Evolutionary conservation across 2,888 invertebrate genomes (phyloP), one percentile per base, ranked within the genome.

Genomic region (Digitonthophagus gazella): DNA sequence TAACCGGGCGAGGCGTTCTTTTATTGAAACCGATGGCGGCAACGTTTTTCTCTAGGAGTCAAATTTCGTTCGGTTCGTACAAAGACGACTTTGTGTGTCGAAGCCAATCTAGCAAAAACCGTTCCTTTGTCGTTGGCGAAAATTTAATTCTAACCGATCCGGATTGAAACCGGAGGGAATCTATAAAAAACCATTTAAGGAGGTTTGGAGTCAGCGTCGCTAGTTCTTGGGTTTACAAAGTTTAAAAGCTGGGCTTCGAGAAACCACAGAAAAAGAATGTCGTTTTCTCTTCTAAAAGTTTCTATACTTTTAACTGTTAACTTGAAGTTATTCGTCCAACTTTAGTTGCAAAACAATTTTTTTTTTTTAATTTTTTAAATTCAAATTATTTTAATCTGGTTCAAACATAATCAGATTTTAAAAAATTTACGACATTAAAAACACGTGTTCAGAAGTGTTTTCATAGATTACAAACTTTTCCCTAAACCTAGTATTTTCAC

Each of bases 111-210:
- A 15, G 61, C 20, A 61, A 20, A 19, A 61, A 61, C 20, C n/a
- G 28, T 44, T 61, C 61, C 61, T 19, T 61, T 61, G 61, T 61
- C 20, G 18, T 61, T 61, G 19, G 61, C 8, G 18, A 61, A 18
- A 18, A 61, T 61, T 20, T 61, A 20, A 61, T 61, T 61, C 20
- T 19, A 18, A n/a, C 19, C 16, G 61, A 18, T 61, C 20, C 20
- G 18, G 20, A 19, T 14, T 8, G 57, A 57, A 57, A 57, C 61
- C 19, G 16, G n/a, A n/a, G n/a, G n/a, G 61, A 61, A 61, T 61
- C 61, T 20, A 19, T 61, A 61, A 61, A 20, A 61, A 61, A 11
- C 20, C 61, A 20, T 61, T 61, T 61, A 61, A 20, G n/a, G 20
- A 61, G 61, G 3, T 61, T 61, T 18, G 18, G 61, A 18, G 61